A percentile compares a stretch with the other conserved stretches of the same genome.
phyloP scores from a whole-genome alignment of 2,113 vertebrate genomes.

The Stigmatopora argus region DNA sequence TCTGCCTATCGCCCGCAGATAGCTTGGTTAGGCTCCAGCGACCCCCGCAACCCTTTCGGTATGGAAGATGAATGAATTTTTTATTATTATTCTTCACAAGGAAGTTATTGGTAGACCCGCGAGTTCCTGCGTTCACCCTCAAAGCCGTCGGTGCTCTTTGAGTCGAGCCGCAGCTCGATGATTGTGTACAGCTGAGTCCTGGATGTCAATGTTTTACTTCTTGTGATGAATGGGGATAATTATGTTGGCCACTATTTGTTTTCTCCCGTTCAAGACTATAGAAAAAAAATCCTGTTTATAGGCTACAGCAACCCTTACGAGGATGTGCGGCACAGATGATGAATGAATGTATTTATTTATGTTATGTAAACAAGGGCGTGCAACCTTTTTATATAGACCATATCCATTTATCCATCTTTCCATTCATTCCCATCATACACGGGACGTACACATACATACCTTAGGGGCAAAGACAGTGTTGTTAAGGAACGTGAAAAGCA shows the following conservation, averaged over 20 bases:
- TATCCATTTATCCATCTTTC: not conserved
- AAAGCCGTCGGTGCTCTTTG: not conserved
- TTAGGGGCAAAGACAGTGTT: not conserved
- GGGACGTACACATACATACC: not conserved
- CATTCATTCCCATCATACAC: not conserved
- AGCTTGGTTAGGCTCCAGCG: too few relatives aligned
- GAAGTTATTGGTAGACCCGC: not conserved
- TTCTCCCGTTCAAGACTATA: not conserved
- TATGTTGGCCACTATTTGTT: not conserved
- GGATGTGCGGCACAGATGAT: too few relatives aligned
- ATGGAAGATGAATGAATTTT: not conserved
- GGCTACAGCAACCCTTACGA: too few relatives aligned
- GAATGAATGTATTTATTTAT: too few relatives aligned
- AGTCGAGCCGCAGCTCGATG: not conserved
- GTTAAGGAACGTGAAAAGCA: not conserved
- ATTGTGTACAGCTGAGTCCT: not conserved
- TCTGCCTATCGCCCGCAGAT: too few relatives aligned
- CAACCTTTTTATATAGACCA: too few relatives aligned
- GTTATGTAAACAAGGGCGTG: too few relatives aligned
- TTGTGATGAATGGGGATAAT: not conserved
- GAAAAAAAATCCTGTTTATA: not conserved
- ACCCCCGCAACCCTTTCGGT: too few relatives aligned
- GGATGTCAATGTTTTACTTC: not conserved
- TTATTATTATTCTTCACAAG: not conserved
- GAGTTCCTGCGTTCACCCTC: not conserved